These are phyloP conservation scores for Cylloceria caligata DNA, from an alignment of 2,888 invertebrate genomes.

Conservation along the genomic window DNA sequence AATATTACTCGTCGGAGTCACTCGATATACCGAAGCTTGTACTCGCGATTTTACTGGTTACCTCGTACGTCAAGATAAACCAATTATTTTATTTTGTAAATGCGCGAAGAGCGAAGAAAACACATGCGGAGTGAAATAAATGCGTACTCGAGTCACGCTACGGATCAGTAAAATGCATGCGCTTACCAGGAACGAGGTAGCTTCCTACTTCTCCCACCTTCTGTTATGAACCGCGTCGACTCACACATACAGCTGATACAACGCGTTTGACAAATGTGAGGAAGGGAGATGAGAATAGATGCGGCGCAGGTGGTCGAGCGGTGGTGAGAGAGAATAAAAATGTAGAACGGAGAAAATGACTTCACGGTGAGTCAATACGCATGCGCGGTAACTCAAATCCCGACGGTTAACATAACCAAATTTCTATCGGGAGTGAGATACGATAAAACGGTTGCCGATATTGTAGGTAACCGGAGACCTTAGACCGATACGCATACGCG, in stretches of 20 bases:
- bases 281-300: neutral
- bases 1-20: neutral
- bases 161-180: slow-evolving; percentile 59
- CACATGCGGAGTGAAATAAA: slow-evolving; percentile 36
- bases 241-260: neutral
- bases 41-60: neutral
- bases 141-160: slow-evolving; percentile 46
- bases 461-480: too few species aligned
- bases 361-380: neutral
- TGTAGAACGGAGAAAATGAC: too few species aligned
- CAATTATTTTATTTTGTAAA: neutral
- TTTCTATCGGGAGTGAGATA: too few species aligned
- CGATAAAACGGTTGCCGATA: too few species aligned
- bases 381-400: too few species aligned
- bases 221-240: neutral
- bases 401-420: too few species aligned
- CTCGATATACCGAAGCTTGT: neutral
- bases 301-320: neutral
- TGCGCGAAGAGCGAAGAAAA: neutral
- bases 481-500: too few species aligned
- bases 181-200: slow-evolving; percentile 35
- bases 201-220: neutral
- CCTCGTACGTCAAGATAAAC: neutral
- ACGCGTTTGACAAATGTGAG: neutral
- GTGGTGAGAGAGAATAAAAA: neutral